Percentiles rank a stretch among this genome's conserved stretches.
phyloP scores from a whole-genome alignment of 2,113 vertebrate genomes.

The Lagopus leucura region DNA sequence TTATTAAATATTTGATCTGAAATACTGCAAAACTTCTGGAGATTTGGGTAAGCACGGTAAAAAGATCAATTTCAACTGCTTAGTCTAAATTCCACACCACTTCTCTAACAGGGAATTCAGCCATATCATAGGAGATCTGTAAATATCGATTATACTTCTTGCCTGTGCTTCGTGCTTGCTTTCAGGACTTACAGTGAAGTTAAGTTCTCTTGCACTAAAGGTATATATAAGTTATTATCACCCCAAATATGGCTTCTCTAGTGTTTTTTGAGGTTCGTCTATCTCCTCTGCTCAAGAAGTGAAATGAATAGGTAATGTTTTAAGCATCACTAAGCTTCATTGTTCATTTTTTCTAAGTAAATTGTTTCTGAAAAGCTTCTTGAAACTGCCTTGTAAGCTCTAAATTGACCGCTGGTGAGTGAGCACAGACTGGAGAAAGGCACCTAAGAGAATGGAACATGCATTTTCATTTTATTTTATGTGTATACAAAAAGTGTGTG shows the following conservation, averaged over 20 bases:
- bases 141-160: neutral
- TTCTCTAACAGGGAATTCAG: neutral
- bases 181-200: neutral
- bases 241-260: neutral
- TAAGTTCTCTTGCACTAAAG: neutral
- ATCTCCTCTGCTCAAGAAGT: neutral
- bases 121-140: neutral
- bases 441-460: neutral
- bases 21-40: neutral
- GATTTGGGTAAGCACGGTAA: neutral
- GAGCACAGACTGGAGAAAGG: neutral
- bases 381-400: neutral
- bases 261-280: neutral
- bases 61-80: neutral
- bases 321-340: neutral
- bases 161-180: neutral
- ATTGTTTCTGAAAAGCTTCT: neutral
- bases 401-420: neutral
- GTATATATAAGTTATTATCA: neutral
- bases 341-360: neutral
- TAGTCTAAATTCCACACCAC: neutral
- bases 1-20: neutral
- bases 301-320: neutral
- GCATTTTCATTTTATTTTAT: neutral
- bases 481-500: neutral